Percentiles rank a stretch among this genome's conserved stretches.
Evolutionary conservation across 2,888 invertebrate genomes (phyloP).

Genomic region (Eurytoma californica): DNA sequence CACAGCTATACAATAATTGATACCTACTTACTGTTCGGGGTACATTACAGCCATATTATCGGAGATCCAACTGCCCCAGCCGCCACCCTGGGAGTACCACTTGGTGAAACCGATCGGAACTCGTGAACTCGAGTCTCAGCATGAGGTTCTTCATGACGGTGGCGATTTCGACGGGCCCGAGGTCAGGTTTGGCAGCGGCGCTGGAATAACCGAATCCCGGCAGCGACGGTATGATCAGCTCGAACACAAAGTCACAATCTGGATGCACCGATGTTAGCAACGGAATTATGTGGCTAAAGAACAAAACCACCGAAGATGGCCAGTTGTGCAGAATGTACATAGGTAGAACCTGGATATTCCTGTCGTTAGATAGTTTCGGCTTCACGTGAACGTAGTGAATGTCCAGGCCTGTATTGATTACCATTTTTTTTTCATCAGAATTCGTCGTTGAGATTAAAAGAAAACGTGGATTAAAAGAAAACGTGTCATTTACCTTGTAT

Average conservation of each 20-base stretch:
- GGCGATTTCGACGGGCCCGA: constrained; percentile 69
- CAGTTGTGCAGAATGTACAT: constrained; percentile 88
- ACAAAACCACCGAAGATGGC: constrained; percentile 90
- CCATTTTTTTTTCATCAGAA: too few relatives aligned
- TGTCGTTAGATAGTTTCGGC: constrained; percentile 74
- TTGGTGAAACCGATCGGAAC: constrained; percentile 76
- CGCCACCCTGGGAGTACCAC: constrained; percentile 80
- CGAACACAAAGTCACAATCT: constrained; percentile 80
- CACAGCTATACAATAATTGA: constrained; percentile 32
- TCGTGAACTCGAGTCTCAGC: constrained; percentile 77
- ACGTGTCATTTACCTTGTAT: constrained; percentile 79
- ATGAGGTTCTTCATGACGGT: constrained; percentile 77
- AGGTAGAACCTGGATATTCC: constrained; percentile 78
- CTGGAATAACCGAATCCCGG: constrained; percentile 85
- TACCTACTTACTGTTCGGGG: constrained; percentile 73
- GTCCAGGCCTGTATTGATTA: constrained; percentile 76
- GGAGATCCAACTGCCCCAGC: constrained; percentile 79
- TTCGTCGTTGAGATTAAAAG: too few relatives aligned
- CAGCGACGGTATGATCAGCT: constrained; percentile 82
- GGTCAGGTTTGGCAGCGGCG: constrained; percentile 76
- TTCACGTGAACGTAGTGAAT: constrained; percentile 86
- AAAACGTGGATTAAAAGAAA: too few relatives aligned
- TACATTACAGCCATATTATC: constrained; percentile 75
- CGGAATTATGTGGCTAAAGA: constrained; percentile 87
- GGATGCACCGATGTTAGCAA: constrained; percentile 77